These are phyloP conservation scores for Tetramorium parvispinum DNA, from an alignment of 1,140 invertebrate species.

Conservation along the genomic window DNA sequence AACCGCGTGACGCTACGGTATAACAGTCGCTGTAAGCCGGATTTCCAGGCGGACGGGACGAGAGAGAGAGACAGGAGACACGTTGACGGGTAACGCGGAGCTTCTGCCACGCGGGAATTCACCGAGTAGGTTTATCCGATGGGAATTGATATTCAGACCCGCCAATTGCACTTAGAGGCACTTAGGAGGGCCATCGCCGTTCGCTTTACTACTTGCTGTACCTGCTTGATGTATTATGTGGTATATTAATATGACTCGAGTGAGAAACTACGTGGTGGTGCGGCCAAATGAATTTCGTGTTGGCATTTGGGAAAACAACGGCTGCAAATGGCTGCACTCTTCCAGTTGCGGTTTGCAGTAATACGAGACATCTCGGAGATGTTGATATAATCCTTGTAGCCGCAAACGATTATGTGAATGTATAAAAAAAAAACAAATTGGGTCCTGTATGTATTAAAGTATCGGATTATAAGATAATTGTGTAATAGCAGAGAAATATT, in stretches of 20 bases:
- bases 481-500: background rate
- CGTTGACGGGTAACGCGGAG: slow-evolving; percentile 21
- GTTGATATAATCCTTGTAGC: background rate
- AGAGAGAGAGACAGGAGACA: background rate
- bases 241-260: slow-evolving; percentile 28
- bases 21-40: background rate
- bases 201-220: background rate
- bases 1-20: background rate
- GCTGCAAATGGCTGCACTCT: background rate
- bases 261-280: background rate
- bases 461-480: background rate
- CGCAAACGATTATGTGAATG: background rate
- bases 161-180: slow-evolving; percentile 3
- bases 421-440: background rate
- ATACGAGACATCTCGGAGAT: background rate
- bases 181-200: background rate
- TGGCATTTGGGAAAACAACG: slow-evolving; percentile 45
- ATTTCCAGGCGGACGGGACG: background rate
- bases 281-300: slow-evolving; percentile 34
- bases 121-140: slow-evolving; percentile 10
- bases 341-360: slow-evolving; percentile 32
- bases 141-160: background rate
- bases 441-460: background rate
- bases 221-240: background rate
- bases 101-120: background rate